Base-by-base conservation (phyloP, 2,888 invertebrate genomes). In the Tetropium fuscum region DNA sequence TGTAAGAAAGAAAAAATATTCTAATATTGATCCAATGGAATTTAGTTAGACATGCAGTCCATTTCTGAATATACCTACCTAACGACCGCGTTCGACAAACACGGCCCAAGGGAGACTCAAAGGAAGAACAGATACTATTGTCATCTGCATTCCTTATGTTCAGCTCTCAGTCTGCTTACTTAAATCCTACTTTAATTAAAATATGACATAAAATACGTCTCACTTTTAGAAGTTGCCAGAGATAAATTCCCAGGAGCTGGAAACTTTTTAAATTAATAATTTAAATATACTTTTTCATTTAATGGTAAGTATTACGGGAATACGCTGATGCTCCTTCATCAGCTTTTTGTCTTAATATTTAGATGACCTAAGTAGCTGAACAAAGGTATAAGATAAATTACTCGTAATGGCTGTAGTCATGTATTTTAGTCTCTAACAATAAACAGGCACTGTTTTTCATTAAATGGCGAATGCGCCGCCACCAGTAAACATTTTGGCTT, bases 101-200 rank as follows among this genome's bases (percentile, higher is more conserved):
- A 11, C 10, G 18, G n/a, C 27, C 30, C 18, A 2, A 45, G 32
- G 30, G 30, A 45, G 32, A 45, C 32, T 45, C 18, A 30, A 32
- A 45, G 19, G 45, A 18, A 18, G 16, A 6, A 18, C 19, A 13
- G 8, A 48, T 34, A 19, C 20, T 48, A 48, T 22, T 48, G 34
- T 48, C 48, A 36, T 48, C 15, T 34, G 20, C 36, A 41, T 36
- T 48, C 36, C 20, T 32, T 20, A 34, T 22, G 11, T 48, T 48
- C 34, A 11, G 34, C n/a, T 47, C 15, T 53, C 38, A 51, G 16
- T 56, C 63, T 56, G 58, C 63, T 57, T 57, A 62, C 60, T 60
- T 63, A 67, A 70, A 72, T 72, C 70, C 70, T 53, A 58, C 65
- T 72, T 72, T 70, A 70, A 72, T 72, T 72, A 72, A 72, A 70